Conservation (phyloP, 2,888 invertebrate species). For the Smittia sp. region DNA sequence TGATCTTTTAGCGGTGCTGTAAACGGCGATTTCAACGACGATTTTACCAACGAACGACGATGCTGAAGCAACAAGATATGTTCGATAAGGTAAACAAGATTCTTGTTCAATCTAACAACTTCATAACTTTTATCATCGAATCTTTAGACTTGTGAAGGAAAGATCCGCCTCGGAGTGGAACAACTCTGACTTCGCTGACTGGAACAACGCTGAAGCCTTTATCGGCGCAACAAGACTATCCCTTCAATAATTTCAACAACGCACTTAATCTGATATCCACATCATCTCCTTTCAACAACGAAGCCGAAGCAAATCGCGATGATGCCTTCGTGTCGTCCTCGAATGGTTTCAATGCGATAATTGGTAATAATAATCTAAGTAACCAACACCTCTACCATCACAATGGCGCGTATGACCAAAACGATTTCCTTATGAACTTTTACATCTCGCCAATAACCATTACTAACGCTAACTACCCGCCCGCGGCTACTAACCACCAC, state of each 20-base stretch:
- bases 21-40: slow-evolving; percentile 28
- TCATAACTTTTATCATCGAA: too few relatives aligned
- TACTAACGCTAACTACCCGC: slow-evolving; percentile 16
- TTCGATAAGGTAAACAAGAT: slow-evolving; percentile 29
- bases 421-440: slow-evolving; percentile 38
- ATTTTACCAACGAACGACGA: slow-evolving; percentile 40
- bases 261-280: neutral
- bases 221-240: neutral
- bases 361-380: slow-evolving; percentile 39
- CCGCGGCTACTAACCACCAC: slow-evolving; percentile 32
- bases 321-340: neutral
- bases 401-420: slow-evolving; percentile 23
- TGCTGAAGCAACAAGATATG: slow-evolving; percentile 10
- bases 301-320: neutral
- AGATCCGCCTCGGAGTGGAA: too few relatives aligned
- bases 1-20: slow-evolving; percentile 37
- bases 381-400: slow-evolving; percentile 24
- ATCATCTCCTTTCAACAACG: neutral
- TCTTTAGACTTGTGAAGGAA: neutral
- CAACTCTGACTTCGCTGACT: slow-evolving; percentile 1
- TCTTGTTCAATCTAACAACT: too few relatives aligned
- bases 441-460: slow-evolving; percentile 21
- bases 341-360: slow-evolving; percentile 31
- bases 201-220: neutral
- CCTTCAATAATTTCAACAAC: neutral